These are phyloP conservation scores for Torymus tubicola DNA, from an alignment of 2,888 invertebrate species.

Conservation along the genomic window DNA sequence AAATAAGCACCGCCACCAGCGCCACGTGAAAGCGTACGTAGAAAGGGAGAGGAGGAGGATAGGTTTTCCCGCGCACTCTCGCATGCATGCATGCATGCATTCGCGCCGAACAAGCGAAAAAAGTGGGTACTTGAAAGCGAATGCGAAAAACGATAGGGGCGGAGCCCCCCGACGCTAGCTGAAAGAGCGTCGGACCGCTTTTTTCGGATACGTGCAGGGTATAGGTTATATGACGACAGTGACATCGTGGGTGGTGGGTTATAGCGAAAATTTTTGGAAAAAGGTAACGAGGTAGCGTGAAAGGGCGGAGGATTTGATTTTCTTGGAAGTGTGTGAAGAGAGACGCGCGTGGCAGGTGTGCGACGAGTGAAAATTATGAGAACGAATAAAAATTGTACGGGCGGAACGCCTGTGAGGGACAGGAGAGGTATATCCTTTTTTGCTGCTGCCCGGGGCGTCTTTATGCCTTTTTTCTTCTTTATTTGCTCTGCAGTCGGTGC, in stretches of 20 bases:
- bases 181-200: background rate
- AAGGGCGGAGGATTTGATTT: conserved; percentile 40
- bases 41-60: conserved; percentile 1
- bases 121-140: conserved; percentile 4
- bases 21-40: background rate
- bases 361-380: conserved; percentile 42
- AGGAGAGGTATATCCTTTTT: conserved; percentile 5
- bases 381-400: conserved; percentile 48
- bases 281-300: background rate
- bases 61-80: background rate
- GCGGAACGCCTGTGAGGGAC: conserved; percentile 36
- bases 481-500: no score
- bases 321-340: background rate
- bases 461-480: background rate
- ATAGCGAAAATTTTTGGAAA: conserved; percentile 1
- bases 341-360: conserved; percentile 19
- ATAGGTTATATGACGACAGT: background rate
- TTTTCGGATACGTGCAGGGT: background rate
- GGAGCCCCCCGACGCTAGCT: no score
- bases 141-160: background rate
- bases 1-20: conserved; percentile 49
- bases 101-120: conserved; percentile 6
- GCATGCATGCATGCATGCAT: conserved; percentile 11
- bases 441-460: background rate
- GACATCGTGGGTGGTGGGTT: background rate